Evolutionary conservation across 2,888 invertebrate species (phyloP), one percentile per base, ranked within the genome.

Genomic region (Conchocele bisecta): DNA sequence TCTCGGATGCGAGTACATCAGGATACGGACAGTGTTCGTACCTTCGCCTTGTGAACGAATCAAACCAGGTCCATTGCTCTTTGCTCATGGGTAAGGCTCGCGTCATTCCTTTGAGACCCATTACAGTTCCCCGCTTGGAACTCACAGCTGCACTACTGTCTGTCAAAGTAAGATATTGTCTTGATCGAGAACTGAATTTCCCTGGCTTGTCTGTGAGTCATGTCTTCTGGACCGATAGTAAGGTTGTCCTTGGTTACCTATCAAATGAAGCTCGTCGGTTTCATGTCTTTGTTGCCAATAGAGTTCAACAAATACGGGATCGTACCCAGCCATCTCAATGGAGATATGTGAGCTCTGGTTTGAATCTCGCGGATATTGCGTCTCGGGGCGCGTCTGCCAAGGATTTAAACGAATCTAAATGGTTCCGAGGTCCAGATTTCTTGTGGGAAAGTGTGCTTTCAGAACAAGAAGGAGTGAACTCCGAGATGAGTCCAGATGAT

Each of bases 331-430:
- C 73, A 11, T 7, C 31, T 33, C 79, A 81, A 48, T 83, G 82
- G 80, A 48, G 31, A 13, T 72, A 82, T 51, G 59, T 83, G 2
- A 20, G 59, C 0, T 59, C 83, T 1, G 29, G 59, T 11, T 42
- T 53, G 2, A 82, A 83, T 41, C 80, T 79, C 39, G 83, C 83
- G 35, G 83, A 83, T 33, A 33, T 65, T 48, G 79, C 75, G 6
- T 82, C 79, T 4, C 39, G 83, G 17, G 71, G 76, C 15, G 15
- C 53, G 3, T 59, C 57, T 1, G 33, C 50, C 20, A 42, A 60
- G 3, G 66, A 69, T 26, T 35, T 69, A 1, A 22, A 9, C 29
- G 11, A 50, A 9, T 29, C 56, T 6, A 46, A 46, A 24, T 61
- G 69, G 67, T 53, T 54, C 17, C 28, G 20, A 4, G 73, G 73